Evolutionary conservation across 2,888 invertebrate species (phyloP).

Genomic region (Caenorhabditis imperialis): DNA sequence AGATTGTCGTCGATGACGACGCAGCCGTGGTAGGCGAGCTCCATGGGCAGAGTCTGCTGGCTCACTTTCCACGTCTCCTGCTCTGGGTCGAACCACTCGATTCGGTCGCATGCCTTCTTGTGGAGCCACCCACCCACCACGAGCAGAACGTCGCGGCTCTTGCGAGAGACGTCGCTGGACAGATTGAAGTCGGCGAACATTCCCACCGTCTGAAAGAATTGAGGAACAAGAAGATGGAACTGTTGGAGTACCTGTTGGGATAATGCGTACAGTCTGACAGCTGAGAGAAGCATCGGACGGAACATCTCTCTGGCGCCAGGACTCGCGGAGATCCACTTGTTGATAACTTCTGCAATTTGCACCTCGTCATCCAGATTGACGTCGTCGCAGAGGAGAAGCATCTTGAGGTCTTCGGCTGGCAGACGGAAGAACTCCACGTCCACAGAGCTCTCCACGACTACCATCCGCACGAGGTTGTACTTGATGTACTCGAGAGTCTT

Average conservation of each 20-base stretch:
- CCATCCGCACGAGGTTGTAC: slow-evolving; percentile 42
- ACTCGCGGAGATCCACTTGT: slow-evolving; percentile 34
- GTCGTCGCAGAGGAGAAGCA: slow-evolving; percentile 20
- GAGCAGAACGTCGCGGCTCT: slow-evolving; percentile 30
- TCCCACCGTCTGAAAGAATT: slow-evolving; percentile 9
- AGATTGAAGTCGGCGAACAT: slow-evolving; percentile 13
- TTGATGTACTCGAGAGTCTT: slow-evolving; percentile 34
- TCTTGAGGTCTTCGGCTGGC: slow-evolving; percentile 28
- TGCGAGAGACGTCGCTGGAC: slow-evolving; percentile 28
- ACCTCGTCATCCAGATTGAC: slow-evolving; percentile 35
- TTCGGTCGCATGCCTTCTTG: slow-evolving; percentile 28
- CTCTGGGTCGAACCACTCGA: slow-evolving; percentile 51
- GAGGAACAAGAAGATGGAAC: not conserved
- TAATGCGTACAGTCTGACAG: slow-evolving; percentile 14
- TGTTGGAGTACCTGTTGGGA: not conserved
- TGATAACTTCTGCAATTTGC: slow-evolving; percentile 23
- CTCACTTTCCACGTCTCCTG: slow-evolving; percentile 25
- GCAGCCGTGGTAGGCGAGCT: slow-evolving; percentile 46
- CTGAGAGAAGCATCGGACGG: slow-evolving; percentile 21
- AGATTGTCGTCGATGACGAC: slow-evolving; percentile 29
- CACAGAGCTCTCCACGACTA: slow-evolving; percentile 10
- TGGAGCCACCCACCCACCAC: slow-evolving; percentile 50
- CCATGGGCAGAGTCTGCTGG: slow-evolving; percentile 18
- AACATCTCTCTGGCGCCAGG: slow-evolving; percentile 12
- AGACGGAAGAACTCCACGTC: slow-evolving; percentile 44